These are phyloP conservation scores for Pristionchus maxplancki DNA, from an alignment of 2,888 invertebrate species.

Conservation along the genomic window DNA sequence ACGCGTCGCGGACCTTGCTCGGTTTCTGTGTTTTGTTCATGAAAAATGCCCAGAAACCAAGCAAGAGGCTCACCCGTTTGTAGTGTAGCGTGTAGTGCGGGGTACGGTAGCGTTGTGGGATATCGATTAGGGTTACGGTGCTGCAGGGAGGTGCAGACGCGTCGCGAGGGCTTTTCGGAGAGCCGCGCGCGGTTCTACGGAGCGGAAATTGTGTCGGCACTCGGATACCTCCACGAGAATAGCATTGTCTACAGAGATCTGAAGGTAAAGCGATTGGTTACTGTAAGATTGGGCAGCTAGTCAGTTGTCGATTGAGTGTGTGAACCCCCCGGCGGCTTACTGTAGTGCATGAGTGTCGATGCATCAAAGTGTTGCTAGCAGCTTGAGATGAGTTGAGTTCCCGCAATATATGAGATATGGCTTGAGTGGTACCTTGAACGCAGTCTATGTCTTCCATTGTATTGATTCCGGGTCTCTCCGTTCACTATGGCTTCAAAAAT, in stretches of 20 bases:
- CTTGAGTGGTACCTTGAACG: not conserved
- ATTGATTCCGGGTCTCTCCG: not conserved
- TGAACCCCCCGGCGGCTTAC: not conserved
- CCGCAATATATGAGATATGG: not conserved
- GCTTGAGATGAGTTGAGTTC: not conserved
- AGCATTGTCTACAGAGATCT: slow-evolving; percentile 98
- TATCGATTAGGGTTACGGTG: too few species aligned
- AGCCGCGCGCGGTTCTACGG: slow-evolving; percentile 97
- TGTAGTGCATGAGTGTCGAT: slow-evolving; percentile 43
- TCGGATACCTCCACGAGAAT: slow-evolving; percentile 91
- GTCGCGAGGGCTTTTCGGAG: slow-evolving; percentile 81
- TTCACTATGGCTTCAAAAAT: not conserved
- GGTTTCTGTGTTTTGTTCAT: not conserved
- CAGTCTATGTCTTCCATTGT: not conserved
- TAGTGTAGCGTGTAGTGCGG: slow-evolving; percentile 40
- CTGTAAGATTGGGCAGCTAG: not conserved
- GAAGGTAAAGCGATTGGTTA: slow-evolving; percentile 82
- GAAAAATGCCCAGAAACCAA: slow-evolving; percentile 45
- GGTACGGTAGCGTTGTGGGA: slow-evolving; percentile 11
- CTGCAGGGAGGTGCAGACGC: slow-evolving; percentile 66
- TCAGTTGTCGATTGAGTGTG: slow-evolving; percentile 2
- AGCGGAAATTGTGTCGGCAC: slow-evolving; percentile 96
- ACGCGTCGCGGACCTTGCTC: slow-evolving; percentile 12
- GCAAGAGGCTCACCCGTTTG: slow-evolving; percentile 40
- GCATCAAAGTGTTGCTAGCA: not conserved